These are phyloP conservation scores for Hipposideros larvatus DNA, from an alignment of 2,797 vertebrate species.

Conservation along the genomic window DNA sequence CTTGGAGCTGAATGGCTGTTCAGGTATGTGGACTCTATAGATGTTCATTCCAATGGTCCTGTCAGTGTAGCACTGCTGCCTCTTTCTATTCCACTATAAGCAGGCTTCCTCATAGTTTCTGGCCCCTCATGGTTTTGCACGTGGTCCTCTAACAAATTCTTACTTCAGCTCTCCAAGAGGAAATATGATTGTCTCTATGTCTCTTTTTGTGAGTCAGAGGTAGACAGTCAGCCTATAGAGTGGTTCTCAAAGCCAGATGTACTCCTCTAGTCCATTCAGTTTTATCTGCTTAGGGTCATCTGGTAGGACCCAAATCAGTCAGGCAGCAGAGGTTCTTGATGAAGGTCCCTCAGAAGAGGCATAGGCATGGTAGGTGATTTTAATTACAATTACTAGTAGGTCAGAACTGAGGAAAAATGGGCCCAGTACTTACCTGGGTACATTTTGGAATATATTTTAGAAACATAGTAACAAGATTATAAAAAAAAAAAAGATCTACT, in stretches of 20 bases:
- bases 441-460: neutral
- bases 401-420: conserved; percentile 8
- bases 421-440: neutral
- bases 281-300: neutral
- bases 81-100: neutral
- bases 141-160: neutral
- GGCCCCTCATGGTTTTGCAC: neutral
- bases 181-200: neutral
- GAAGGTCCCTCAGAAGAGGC: neutral
- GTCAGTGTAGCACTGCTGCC: neutral
- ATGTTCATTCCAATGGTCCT: neutral
- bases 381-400: neutral
- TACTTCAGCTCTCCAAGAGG: neutral
- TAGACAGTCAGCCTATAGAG: neutral
- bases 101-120: neutral
- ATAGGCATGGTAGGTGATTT: neutral
- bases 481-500: conserved; percentile 68
- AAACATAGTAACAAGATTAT: conserved; percentile 1
- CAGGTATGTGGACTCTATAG: neutral
- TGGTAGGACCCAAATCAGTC: neutral
- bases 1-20: neutral
- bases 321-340: neutral
- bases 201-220: neutral
- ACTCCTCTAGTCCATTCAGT: neutral
- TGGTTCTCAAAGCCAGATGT: neutral